These are phyloP conservation scores for Cheilosia pagana DNA, from an alignment of 2,888 invertebrate genomes.

Conservation along the genomic window DNA sequence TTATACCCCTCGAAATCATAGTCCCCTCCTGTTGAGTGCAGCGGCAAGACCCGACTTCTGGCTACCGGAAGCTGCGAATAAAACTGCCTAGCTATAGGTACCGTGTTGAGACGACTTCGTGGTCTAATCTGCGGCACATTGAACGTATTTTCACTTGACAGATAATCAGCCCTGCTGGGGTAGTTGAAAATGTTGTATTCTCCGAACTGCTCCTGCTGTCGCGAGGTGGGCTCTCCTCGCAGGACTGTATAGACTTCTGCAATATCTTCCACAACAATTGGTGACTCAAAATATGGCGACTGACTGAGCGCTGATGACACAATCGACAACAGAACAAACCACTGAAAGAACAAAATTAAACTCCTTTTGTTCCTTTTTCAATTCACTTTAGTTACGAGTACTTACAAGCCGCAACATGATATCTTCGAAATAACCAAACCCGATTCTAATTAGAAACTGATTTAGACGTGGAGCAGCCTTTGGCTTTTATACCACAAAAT, in stretches of 20 bases:
- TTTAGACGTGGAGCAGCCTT: constrained; percentile 15
- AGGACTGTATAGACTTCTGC: constrained; percentile 10
- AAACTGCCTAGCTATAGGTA: constrained; percentile 22
- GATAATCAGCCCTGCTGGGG: constrained; percentile 3
- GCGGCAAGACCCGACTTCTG: constrained; percentile 40
- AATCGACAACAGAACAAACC: constrained; percentile 11
- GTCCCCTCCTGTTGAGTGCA: constrained; percentile 15
- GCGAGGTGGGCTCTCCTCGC: constrained; percentile 1
- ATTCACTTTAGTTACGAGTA: not conserved
- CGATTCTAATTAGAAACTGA: constrained; percentile 62
- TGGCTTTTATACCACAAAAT: constrained; percentile 51
- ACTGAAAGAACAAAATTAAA: constrained; percentile 36
- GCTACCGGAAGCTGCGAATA: constrained; percentile 17
- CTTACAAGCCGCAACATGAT: constrained; percentile 60
- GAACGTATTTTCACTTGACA: constrained; percentile 26
- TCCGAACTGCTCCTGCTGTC: not conserved
- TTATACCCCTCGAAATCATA: constrained; percentile 16
- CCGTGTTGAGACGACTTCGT: constrained; percentile 1
- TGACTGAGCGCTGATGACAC: constrained; percentile 26
- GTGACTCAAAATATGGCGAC: constrained; percentile 45
- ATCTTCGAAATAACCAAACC: constrained; percentile 31
- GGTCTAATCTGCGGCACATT: constrained; percentile 15
- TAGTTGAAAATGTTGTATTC: constrained; percentile 19
- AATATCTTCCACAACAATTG: constrained; percentile 62
- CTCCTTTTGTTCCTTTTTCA: not conserved